Base-by-base conservation (phyloP, 2,888 invertebrate genomes). In the Galerucella calmariensis region DNA sequence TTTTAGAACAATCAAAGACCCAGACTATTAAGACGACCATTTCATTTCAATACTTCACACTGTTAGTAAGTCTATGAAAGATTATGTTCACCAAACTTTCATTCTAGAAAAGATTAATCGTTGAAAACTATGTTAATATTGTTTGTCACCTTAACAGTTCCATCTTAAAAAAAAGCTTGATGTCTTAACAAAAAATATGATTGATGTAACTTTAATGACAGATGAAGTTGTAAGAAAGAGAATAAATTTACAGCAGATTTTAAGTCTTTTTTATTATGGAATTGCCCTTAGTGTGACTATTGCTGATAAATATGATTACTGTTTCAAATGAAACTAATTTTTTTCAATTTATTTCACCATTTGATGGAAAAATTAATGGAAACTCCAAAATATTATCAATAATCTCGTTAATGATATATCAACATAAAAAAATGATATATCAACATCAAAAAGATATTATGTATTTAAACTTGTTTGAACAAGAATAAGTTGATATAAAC, bases 91-190 rank as follows among this genome's bases (percentile, higher is more conserved):
- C 72, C 63, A 53, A 71, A 77, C 79, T 80, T 78, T 78, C 79
- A 78, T 80, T 80, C 79, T 68, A 66, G 75, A 73, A 76, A 78
- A 79, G 80, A 80, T 80, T 80, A 79, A 80, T 80, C 70, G 77
- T 67, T 62, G 58, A 75, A 78, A 75, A 67, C 75, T 72, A 66
- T 72, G 63, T 56, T 76, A 79, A 77, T 76, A 73, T 78, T 78
- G 77, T 79, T 80, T 75, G 79, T 80, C 80, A 79, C 74, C 78
- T 75, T 77, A 65, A 67, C 74, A 77, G 72, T 48, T 73, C 69
- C 72, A 74, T 75, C 72, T 73, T 69, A 61, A 35, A 63, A 73
- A 70, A 58, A 75, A 72, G 62, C 69, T 69, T 59, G 71, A 72
- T 63, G 65, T 51, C 44, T 63, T 46, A 48, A 75, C 69, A 75